Percentiles rank a stretch among this genome's conserved stretches.
phyloP scores from a whole-genome alignment of 2,797 vertebrate genomes.

The Mionectes olivaceus region DNA sequence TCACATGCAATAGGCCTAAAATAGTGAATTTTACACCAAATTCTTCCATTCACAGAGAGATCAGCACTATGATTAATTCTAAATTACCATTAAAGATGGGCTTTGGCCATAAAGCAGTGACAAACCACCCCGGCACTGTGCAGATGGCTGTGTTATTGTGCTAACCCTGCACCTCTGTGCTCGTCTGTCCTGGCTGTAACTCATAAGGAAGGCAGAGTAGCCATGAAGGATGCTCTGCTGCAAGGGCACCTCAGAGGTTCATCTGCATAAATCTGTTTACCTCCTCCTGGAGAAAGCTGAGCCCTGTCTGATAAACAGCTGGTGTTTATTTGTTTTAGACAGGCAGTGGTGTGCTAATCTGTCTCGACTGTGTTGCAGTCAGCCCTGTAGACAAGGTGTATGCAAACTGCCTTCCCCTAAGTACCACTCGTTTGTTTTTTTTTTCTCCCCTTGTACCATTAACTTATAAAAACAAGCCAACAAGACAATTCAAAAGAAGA shows the following conservation, averaged over 20 bases:
- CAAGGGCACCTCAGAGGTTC: constrained; percentile 63
- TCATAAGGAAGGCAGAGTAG: constrained; percentile 26
- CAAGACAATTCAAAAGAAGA: constrained; percentile 27
- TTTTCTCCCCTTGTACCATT: not conserved
- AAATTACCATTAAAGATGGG: not conserved
- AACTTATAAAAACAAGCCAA: constrained; percentile 48
- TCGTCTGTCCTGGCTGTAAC: not conserved
- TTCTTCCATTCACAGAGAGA: not conserved
- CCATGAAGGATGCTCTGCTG: constrained; percentile 33
- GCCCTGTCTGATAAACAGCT: constrained; percentile 68
- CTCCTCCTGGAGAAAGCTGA: constrained; percentile 31
- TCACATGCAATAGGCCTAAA: not conserved
- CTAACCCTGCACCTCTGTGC: constrained; percentile 6
- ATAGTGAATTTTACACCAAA: not conserved
- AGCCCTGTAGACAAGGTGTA: constrained; percentile 56
- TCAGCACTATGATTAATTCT: not conserved
- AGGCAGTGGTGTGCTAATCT: constrained; percentile 55
- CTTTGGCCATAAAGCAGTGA: not conserved
- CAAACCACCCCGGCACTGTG: not conserved
- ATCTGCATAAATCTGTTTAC: constrained; percentile 73
- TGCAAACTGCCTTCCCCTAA: constrained; percentile 22
- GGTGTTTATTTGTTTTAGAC: constrained; percentile 70
- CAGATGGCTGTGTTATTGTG: not conserved
- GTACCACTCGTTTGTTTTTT: not conserved
- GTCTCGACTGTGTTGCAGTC: constrained; percentile 9